Percentiles rank a stretch among this genome's conserved stretches.
phyloP scores from a whole-genome alignment of 37 sponge, comb jelly and placozoan species.

The Diacarnus erythraeanus region DNA sequence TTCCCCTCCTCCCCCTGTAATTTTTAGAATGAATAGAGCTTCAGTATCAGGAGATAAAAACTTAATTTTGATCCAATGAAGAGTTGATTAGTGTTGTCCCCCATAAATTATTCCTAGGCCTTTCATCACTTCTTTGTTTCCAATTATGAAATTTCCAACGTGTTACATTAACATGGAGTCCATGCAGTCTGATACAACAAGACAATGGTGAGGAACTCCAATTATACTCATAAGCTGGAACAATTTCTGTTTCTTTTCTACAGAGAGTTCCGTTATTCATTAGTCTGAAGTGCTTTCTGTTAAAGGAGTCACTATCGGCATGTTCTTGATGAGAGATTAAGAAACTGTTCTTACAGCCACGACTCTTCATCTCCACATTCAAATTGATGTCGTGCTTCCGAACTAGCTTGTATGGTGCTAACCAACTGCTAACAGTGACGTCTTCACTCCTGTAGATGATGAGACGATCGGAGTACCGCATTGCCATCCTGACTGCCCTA shows the following conservation, averaged over 20 bases:
- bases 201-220: slow-evolving; percentile 25
- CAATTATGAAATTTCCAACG: too few species aligned
- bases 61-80: too few species aligned
- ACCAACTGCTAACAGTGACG: slow-evolving; percentile 38
- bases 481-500: slow-evolving; percentile 6
- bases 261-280: slow-evolving; percentile 23
- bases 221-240: slow-evolving; percentile 33
- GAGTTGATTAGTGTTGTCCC: too few species aligned
- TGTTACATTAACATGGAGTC: slow-evolving; percentile 2
- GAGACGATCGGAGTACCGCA: neutral
- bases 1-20: too few species aligned
- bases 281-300: neutral
- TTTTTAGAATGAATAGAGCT: too few species aligned
- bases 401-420: slow-evolving; percentile 19
- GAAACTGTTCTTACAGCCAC: slow-evolving; percentile 43
- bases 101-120: too few species aligned
- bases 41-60: too few species aligned
- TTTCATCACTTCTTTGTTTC: too few species aligned
- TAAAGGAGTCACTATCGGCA: neutral
- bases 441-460: slow-evolving; percentile 32
- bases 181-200: slow-evolving; percentile 35
- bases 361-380: slow-evolving; percentile 11
- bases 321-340: slow-evolving; percentile 40
- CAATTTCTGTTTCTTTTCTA: neutral
- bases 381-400: slow-evolving; percentile 33